Percentiles rank a stretch among this genome's conserved stretches.
Evolutionary conservation across 2,888 invertebrate species (phyloP).

Genomic region (Bellardia bayeri): DNA sequence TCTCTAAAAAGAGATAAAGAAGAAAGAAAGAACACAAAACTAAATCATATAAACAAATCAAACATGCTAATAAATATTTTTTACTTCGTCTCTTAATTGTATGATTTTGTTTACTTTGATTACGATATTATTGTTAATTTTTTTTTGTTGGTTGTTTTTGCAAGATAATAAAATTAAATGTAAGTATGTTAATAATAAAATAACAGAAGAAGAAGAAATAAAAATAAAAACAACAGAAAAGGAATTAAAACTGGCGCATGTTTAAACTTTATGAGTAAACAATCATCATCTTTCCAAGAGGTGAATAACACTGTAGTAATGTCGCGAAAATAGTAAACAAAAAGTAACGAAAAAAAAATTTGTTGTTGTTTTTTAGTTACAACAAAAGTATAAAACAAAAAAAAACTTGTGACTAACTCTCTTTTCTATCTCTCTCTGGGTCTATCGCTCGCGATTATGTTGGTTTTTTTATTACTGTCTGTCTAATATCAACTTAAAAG

Average conservation of each 20-base stretch:
- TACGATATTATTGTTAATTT: background rate
- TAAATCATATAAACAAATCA: background rate
- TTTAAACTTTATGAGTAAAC: conserved; percentile 34
- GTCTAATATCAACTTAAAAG: conserved; percentile 48
- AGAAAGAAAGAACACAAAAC: background rate
- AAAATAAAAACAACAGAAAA: background rate
- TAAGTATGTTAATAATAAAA: conserved; percentile 6
- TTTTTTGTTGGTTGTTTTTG: background rate
- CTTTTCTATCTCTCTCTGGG: background rate
- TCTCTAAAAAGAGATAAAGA: background rate
- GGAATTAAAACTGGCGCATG: conserved; percentile 44
- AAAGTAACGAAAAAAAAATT: conserved; percentile 4
- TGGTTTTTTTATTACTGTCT: background rate
- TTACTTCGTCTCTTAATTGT: background rate
- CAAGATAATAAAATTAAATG: background rate
- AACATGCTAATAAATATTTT: background rate
- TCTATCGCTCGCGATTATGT: background rate
- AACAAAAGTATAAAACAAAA: conserved; percentile 12
- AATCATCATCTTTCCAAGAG: conserved; percentile 42
- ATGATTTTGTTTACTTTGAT: conserved; percentile 11
- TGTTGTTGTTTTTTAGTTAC: conserved; percentile 15
- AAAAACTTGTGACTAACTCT: conserved; percentile 22
- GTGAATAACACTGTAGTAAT: conserved; percentile 62
- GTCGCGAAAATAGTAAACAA: conserved; percentile 35
- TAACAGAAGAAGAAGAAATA: background rate